Evolutionary conservation across 2,797 vertebrate species (phyloP), one percentile per base, ranked within the genome.

Genomic region (Lateolabrax maculatus): DNA sequence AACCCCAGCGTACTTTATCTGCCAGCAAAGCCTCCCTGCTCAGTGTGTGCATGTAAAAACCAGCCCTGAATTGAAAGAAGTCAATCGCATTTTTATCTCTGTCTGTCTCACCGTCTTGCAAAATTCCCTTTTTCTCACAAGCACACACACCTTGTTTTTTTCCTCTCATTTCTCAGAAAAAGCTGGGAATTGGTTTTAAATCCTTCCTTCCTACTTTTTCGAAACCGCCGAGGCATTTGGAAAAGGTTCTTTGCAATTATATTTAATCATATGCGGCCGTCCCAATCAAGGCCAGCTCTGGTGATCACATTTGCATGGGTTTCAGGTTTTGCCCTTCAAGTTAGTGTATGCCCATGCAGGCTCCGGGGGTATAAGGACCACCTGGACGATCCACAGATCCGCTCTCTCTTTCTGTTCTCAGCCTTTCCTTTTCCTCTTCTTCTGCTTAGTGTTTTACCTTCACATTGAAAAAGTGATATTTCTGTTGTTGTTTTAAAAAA

Each of bases 251-350:
- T 93, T 92, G 93, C 90, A 95, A 95, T 96, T 95, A 94, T 86
- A 89, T 94, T 94, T 95, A 95, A 96, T 96, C 93, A 92, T 94
- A 95, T 83, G 86, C 91, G 89, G 93, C 89, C 92, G 88, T 89
- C 89, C 92, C 93, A 95, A 95, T 95, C 95, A 96, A 90, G 90
- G 73, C 75, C 61, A 48, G 89, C 92, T 85, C 90, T 90, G 87
- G 81, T 93, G 93, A 95, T 95, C 93, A 91, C 93, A 94, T 96
- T 95, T 95, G 92, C 93, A 93, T 91, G 90, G 92, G 94, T 94
- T 95, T 96, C 93, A 94, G 91, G 91, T 95, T 95, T 90, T 92
- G 83, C 84, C 84, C 89, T 83, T 85, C 83, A 81, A 77, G 78
- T 93, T 90, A 87, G 85, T 75, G 84, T 66, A 70, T 91, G 86